Base-by-base conservation (phyloP, 2,113 vertebrate genomes). In the Bagarius yarrelli region DNA sequence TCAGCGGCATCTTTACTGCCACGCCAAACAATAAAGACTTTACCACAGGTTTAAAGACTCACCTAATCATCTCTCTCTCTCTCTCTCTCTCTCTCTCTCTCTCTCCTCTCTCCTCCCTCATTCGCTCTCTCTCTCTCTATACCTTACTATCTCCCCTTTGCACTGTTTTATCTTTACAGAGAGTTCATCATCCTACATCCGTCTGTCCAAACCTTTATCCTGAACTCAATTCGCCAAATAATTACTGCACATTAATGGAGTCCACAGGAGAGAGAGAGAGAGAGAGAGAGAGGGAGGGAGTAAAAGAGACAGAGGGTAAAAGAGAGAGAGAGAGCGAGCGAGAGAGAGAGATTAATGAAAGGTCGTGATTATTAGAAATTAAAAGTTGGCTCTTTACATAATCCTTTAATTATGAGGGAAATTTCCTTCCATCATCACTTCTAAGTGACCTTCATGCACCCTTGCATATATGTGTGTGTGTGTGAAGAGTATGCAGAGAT, bases 221-320 rank as follows among this genome's bases (percentile, higher is more conserved):
- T 57, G 61, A n/a, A 70, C 64, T 77, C 64, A 66, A 77, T 53
- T 50, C 57, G 57, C 47, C 67, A 73, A 78, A 73, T 83, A 83
- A 78, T 83, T 83, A 55, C 76, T 53, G 57, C 8, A 57, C 50
- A 34, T 77, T 79, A 71, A 83, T 73, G 67, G 50, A 69, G 75
- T 74, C 34, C 9, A 40, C 34, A 47, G n/a, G 25, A 57, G 27
- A 21, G 19, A 3, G 11, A 12, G 11, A 19, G 44, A 30, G 57
- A 69, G 77, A 19, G 56, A 63, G 67, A 63, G 66, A 47, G n/a
- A 57, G 23, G 16, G 47, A 30, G 75, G 59, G 81, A 71, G 67
- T 72, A 25, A 14, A 27, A 72, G 36, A 19, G 30, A 36, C 12
- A 30, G 36, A 56, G 47, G 15, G 27, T 15, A 27, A 30, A 23